Evolutionary conservation across 1,140 invertebrate species (phyloP), one percentile per base, ranked within the genome.

Genomic region (Gryllus bimaculatus): DNA sequence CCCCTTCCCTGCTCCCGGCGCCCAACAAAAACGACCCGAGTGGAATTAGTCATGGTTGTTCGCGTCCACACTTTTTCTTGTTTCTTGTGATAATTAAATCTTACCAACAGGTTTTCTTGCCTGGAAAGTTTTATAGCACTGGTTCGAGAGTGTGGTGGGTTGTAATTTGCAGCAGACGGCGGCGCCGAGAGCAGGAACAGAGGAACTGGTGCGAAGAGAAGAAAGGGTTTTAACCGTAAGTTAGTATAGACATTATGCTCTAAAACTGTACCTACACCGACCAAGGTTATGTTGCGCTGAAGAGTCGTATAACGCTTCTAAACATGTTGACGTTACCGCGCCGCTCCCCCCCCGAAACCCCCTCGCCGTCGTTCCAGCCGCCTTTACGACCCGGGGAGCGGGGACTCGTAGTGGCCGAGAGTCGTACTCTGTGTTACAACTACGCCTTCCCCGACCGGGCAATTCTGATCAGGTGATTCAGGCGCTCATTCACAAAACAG

Each of bases 401-500:
- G 26, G 26, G 18, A 10, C 54, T 66, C 54, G 54, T 66, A 66
- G 54, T 66, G 18, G 54, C 54, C 2, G 54, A 66, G 54, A 18
- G 18, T 18, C 26, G 26, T 39, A 39, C 26, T 39, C 18, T 66
- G 54, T 66, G 18, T 10, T 66, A 66, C 54, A 3, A 66, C 10
- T 10, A 66, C 54, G 54, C 18, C 54, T 66, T 10, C 10, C 0
- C 54, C 54, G 10, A 66, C 54, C 10, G 18, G 54, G 54, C 54
- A 66, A 66, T 66, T 66, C 54, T 66, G 54, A 66, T 66, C 54
- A 66, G 54, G 54, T 66, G 54, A 66, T 66, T 66, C 54, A 66
- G 54, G 54, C 54, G 54, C 18, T 66, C 54, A 66, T 66, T 66
- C 54, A 66, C 54, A 66, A 66, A 66, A 66, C 54, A 66, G 54